phyloP scores from a whole-genome alignment of 1,140 invertebrate species.

The Drosophila miranda region DNA sequence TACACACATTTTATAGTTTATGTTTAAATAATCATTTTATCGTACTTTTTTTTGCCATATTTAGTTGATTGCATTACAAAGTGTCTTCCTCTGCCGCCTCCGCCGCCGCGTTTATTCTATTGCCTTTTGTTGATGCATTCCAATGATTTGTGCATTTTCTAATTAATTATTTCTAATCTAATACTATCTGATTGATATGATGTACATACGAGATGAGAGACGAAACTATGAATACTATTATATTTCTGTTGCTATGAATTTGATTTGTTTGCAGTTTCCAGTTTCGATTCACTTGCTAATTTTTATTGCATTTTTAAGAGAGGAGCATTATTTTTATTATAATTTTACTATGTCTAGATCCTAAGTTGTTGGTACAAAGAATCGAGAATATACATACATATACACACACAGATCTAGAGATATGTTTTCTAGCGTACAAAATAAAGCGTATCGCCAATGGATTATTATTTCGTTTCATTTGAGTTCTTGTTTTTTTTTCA shows the following conservation, averaged over 20 bases:
- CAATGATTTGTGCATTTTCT: conserved; percentile 69
- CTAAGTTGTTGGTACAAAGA: conserved; percentile 79
- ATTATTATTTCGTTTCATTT: conserved; percentile 43
- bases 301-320: conserved; percentile 63
- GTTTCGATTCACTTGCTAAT: conserved; percentile 50
- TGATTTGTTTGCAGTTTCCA: conserved; percentile 45
- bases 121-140: conserved; percentile 75
- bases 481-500: conserved; percentile 27
- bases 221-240: conserved; percentile 23
- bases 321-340: conserved; percentile 53
- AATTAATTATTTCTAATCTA: conserved; percentile 49
- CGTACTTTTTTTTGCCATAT: conserved; percentile 62
- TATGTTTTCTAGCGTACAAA: conserved; percentile 60
- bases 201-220: conserved; percentile 43
- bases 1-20: conserved; percentile 39
- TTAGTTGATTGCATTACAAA: conserved; percentile 47
- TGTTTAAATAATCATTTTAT: conserved; percentile 43
- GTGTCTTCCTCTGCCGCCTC: conserved; percentile 62
- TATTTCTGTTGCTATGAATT: conserved; percentile 57
- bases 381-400: conserved; percentile 60
- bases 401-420: background rate
- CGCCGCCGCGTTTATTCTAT: conserved; percentile 44
- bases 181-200: conserved; percentile 40
- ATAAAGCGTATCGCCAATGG: conserved; percentile 75
- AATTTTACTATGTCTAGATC: conserved; percentile 61